Conservation (phyloP, 2,797 vertebrate species). For the Pteronotus mesoamericanus region DNA sequence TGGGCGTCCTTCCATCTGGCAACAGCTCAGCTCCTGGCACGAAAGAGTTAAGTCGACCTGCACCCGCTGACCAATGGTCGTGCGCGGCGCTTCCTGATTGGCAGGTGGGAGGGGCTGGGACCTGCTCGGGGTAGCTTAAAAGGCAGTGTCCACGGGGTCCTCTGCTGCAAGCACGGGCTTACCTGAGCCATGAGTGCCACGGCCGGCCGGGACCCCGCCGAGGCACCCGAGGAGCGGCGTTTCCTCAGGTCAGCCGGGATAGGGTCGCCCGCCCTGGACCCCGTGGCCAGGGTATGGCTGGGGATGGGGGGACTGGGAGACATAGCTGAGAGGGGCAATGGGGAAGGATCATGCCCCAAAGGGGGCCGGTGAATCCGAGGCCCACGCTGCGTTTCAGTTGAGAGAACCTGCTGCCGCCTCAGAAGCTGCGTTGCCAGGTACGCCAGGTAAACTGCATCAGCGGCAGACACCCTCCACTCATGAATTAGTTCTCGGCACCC, state of each 20-base stretch:
- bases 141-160: background rate
- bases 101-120: background rate
- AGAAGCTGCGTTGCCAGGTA: background rate
- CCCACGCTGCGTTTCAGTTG: background rate
- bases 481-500: background rate
- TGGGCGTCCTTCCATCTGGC: background rate
- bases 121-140: background rate
- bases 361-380: accelerated
- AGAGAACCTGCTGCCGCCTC: background rate
- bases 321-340: background rate
- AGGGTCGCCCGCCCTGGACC: background rate
- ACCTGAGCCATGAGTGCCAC: slow-evolving; percentile 49
- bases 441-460: background rate
- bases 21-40: background rate
- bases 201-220: background rate
- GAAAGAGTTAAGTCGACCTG: background rate
- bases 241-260: slow-evolving; percentile 77
- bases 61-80: slow-evolving; percentile 18
- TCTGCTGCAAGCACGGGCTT: background rate
- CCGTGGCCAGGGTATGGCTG: background rate
- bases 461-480: background rate
- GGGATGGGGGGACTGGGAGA: background rate
- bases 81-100: slow-evolving; percentile 41
- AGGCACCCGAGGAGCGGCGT: slow-evolving; percentile 45
- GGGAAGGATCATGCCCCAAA: background rate